These are phyloP conservation scores for Rhabditoides inermis DNA, from an alignment of 2,888 invertebrate genomes.

Conservation along the genomic window DNA sequence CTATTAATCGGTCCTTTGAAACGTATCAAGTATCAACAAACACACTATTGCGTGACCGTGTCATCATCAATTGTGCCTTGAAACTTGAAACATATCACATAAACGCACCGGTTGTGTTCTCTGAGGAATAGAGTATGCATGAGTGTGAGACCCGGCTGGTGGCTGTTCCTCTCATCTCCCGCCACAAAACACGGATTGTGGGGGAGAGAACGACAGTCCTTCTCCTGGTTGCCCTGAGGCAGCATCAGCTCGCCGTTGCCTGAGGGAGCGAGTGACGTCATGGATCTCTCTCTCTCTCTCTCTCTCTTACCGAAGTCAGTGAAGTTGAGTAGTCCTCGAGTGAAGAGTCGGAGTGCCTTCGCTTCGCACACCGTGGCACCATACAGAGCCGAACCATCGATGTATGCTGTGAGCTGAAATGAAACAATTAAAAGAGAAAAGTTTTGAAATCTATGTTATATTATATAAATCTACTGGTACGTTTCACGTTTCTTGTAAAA, in stretches of 20 bases:
- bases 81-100: too few relatives aligned
- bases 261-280: background rate
- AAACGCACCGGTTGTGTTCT: slow-evolving; percentile 48
- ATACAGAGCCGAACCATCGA: slow-evolving; percentile 71
- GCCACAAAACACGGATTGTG: slow-evolving; percentile 46
- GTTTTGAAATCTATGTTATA: too few relatives aligned
- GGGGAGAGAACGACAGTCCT: slow-evolving; percentile 46
- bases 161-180: slow-evolving; percentile 43
- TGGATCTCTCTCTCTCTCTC: too few relatives aligned
- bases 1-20: too few relatives aligned
- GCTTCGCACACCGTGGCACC: slow-evolving; percentile 80
- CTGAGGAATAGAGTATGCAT: slow-evolving; percentile 51
- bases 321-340: slow-evolving; percentile 49
- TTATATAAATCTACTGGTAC: too few relatives aligned
- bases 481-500: too few relatives aligned
- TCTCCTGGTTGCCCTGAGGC: slow-evolving; percentile 50
- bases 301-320: slow-evolving; percentile 42
- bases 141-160: slow-evolving; percentile 49
- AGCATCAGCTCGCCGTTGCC: slow-evolving; percentile 44
- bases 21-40: too few relatives aligned
- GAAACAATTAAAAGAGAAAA: too few relatives aligned
- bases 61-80: too few relatives aligned
- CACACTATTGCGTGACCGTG: too few relatives aligned
- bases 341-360: slow-evolving; percentile 68
- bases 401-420: slow-evolving; percentile 82